phyloP scores from a whole-genome alignment of 2,797 vertebrate species.

The Sitta carolinensis region DNA sequence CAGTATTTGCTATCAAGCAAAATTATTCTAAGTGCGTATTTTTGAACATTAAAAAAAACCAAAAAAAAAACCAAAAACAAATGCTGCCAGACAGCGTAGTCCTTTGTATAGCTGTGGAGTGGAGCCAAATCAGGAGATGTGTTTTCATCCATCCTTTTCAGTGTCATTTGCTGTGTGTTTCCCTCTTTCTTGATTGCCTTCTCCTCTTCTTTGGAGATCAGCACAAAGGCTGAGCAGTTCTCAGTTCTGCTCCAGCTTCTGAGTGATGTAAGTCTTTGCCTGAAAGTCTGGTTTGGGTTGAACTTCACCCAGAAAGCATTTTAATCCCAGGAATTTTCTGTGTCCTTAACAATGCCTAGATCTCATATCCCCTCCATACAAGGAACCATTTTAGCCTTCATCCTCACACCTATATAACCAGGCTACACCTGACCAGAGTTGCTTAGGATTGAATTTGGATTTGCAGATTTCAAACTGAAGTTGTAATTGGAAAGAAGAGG shows the following conservation, averaged over 20 bases:
- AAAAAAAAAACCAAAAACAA: not conserved
- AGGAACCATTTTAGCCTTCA: not conserved
- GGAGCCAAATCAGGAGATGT: not conserved
- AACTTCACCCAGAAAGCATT: not conserved
- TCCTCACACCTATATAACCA: not conserved
- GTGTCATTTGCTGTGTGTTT: not conserved
- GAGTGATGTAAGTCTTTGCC: not conserved
- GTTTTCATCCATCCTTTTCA: not conserved
- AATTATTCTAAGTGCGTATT: not conserved
- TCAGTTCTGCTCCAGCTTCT: not conserved
- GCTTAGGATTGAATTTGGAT: not conserved
- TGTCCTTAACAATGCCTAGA: not conserved
- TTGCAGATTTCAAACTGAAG: not conserved
- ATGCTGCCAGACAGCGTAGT: not conserved
- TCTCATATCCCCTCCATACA: not conserved
- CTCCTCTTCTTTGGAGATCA: not conserved
- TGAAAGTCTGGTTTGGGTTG: not conserved
- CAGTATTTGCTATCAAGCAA: not conserved
- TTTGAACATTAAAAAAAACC: not conserved
- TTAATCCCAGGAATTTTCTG: not conserved
- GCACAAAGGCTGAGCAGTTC: not conserved
- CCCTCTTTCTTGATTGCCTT: not conserved
- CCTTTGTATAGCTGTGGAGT: not conserved
- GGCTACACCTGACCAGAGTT: not conserved
- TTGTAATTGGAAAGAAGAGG: not conserved